Conservation (phyloP, 2,797 vertebrate species). For the Pristis pectinata region DNA sequence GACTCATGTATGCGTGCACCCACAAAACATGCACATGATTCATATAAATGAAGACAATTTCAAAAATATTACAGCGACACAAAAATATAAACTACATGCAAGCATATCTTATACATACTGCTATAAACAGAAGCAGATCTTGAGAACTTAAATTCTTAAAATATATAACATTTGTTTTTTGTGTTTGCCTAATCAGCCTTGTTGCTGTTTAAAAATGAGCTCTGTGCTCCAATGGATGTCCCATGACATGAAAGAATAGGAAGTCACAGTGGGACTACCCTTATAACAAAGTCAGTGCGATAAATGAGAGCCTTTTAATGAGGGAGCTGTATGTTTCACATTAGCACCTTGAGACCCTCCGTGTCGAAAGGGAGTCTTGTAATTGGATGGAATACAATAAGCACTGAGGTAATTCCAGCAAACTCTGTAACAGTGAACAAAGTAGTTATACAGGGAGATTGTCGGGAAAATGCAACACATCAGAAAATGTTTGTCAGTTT, state of each 20-base stretch:
- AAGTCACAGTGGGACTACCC: conserved; percentile 4
- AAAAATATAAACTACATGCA: not conserved
- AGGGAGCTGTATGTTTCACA: not conserved
- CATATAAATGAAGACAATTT: too few relatives aligned
- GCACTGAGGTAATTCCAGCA: not conserved
- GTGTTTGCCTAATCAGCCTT: not conserved
- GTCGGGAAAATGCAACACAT: not conserved
- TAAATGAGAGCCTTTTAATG: conserved; percentile 13
- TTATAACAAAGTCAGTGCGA: not conserved
- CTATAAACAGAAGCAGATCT: not conserved
- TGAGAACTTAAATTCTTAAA: not conserved
- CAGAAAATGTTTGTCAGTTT: not conserved
- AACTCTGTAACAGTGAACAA: not conserved
- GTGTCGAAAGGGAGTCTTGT: not conserved
- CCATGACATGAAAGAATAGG: not conserved
- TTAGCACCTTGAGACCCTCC: not conserved
- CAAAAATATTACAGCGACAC: too few relatives aligned
- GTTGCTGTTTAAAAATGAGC: not conserved
- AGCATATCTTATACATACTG: too few relatives aligned
- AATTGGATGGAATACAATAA: not conserved
- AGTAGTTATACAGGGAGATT: not conserved
- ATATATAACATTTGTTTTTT: not conserved
- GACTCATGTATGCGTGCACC: not conserved
- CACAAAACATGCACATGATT: not conserved
- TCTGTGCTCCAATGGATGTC: not conserved